Conservation (phyloP, 1,140 invertebrate genomes). For the Epicauta chinensis region DNA sequence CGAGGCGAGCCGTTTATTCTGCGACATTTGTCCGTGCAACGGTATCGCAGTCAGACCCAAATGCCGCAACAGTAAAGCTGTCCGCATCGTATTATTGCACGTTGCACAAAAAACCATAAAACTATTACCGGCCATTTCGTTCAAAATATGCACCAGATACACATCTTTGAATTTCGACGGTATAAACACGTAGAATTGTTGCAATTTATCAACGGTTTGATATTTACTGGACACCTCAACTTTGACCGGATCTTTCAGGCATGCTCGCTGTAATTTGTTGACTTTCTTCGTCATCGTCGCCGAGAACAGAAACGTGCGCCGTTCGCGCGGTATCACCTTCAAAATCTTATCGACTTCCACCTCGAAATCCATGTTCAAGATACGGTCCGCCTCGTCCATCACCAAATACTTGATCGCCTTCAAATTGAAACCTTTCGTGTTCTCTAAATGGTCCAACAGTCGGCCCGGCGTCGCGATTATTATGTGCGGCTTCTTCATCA, state of each 20-base stretch:
- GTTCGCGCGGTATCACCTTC: conserved; percentile 81
- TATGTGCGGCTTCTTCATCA: conserved; percentile 94
- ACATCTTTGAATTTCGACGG: conserved; percentile 97
- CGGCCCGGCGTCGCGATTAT: conserved; percentile 90
- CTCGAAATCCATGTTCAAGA: conserved; percentile 95
- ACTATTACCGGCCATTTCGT: conserved; percentile 92
- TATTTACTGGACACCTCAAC: conserved; percentile 96
- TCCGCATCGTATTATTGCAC: conserved; percentile 85
- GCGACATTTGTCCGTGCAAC: conserved; percentile 95
- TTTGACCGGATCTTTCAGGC: conserved; percentile 85
- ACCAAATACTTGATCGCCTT: conserved; percentile 85
- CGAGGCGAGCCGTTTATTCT: conserved; percentile 86
- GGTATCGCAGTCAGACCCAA: conserved; percentile 89
- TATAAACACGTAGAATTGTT: conserved; percentile 94
- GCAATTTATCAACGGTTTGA: conserved; percentile 94
- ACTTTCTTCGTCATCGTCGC: conserved; percentile 99
- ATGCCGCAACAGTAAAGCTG: conserved; percentile 81
- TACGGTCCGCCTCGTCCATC: conserved; percentile 95
- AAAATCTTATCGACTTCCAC: conserved; percentile 95
- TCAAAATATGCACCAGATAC: conserved; percentile 93
- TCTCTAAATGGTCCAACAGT: conserved; percentile 85
- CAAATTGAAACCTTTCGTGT: conserved; percentile 90
- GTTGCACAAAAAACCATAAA: conserved; percentile 97
- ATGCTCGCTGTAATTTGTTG: conserved; percentile 92
- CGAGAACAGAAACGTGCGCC: conserved; percentile 86